phyloP scores from a whole-genome alignment of 2,888 invertebrate species.

The Cephus spinipes region DNA sequence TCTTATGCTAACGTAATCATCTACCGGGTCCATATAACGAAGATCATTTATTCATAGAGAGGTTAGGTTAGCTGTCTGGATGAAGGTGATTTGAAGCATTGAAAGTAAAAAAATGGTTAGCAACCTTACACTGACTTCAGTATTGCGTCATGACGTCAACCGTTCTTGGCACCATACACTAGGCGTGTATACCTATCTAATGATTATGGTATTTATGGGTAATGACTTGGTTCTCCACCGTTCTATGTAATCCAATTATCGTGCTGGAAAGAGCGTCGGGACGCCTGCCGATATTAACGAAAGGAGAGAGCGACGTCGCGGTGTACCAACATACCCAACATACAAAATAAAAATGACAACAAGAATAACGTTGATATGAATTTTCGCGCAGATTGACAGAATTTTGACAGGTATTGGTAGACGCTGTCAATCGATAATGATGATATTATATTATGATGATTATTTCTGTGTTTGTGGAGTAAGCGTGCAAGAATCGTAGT shows the following conservation, averaged over 20 bases:
- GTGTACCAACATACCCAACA: too few relatives aligned
- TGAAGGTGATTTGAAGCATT: neutral
- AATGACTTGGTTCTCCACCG: neutral
- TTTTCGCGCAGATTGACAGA: neutral
- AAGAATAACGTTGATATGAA: too few relatives aligned
- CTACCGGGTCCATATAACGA: neutral
- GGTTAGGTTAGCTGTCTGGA: neutral
- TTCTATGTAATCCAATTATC: neutral
- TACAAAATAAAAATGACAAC: too few relatives aligned
- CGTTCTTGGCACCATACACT: neutral
- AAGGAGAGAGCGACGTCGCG: too few relatives aligned
- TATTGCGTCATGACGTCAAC: neutral
- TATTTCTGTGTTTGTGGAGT: neutral
- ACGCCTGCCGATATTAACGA: neutral
- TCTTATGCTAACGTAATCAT: neutral
- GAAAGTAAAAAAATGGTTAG: neutral
- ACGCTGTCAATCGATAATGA: neutral
- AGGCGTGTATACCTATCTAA: neutral
- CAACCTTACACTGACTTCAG: neutral
- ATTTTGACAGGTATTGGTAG: neutral
- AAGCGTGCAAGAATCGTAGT: neutral
- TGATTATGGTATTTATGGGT: neutral
- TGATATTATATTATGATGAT: neutral
- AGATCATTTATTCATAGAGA: neutral
- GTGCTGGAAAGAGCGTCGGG: neutral